phyloP scores from a whole-genome alignment of 2,888 invertebrate genomes.

The Epicampocera succincta region DNA sequence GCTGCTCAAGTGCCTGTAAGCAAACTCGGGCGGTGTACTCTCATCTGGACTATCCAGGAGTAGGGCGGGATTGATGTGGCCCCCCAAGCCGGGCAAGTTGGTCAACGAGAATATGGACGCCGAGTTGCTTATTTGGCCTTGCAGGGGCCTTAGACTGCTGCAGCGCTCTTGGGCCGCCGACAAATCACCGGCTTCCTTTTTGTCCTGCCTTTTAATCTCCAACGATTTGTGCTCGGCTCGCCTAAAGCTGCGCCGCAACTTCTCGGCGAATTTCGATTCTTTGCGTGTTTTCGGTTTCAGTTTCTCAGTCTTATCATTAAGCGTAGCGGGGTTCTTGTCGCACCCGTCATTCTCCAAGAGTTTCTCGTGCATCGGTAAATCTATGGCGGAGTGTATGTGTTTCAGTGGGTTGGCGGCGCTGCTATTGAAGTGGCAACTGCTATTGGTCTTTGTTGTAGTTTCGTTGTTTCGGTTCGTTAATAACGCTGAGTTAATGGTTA shows the following conservation, averaged over 20 bases:
- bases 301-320: constrained; percentile 73
- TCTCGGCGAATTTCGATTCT: constrained; percentile 77
- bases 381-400: constrained; percentile 50
- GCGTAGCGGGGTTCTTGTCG: constrained; percentile 59
- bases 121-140: constrained; percentile 56
- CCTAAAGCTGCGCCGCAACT: constrained; percentile 78
- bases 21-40: constrained; percentile 78
- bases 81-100: constrained; percentile 73
- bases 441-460: constrained; percentile 34
- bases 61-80: constrained; percentile 77
- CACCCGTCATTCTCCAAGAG: constrained; percentile 75
- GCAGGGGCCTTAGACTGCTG: constrained; percentile 58
- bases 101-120: constrained; percentile 72
- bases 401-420: constrained; percentile 2
- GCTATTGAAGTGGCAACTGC: constrained; percentile 3
- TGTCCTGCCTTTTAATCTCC: constrained; percentile 74
- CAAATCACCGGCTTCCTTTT: constrained; percentile 75
- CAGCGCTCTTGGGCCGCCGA: constrained; percentile 68
- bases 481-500: constrained; percentile 46
- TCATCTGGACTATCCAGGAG: constrained; percentile 80
- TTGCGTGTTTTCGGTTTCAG: constrained; percentile 70
- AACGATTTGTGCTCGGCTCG: constrained; percentile 76
- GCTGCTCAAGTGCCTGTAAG: constrained; percentile 78
- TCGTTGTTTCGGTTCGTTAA: constrained; percentile 62
- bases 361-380: constrained; percentile 78